These are phyloP conservation scores for Papilio polytes DNA, from an alignment of 1,140 invertebrate species.

Conservation along the genomic window DNA sequence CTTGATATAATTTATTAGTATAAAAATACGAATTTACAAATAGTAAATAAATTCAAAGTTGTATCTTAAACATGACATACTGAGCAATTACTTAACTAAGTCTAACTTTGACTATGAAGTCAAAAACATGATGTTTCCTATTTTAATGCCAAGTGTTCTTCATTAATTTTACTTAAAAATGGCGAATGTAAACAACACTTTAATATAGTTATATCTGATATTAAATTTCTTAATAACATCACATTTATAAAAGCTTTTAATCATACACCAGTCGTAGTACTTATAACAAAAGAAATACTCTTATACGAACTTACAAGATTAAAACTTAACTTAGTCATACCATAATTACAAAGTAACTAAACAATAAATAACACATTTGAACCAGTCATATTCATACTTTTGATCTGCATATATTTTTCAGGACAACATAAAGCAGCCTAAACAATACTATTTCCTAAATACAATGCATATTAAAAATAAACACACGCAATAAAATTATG, in stretches of 20 bases:
- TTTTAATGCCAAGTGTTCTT: background rate
- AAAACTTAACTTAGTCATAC: slow-evolving; percentile 14
- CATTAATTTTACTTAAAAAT: background rate
- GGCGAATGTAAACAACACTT: background rate
- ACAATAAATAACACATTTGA: slow-evolving; percentile 79
- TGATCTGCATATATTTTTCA: slow-evolving; percentile 35
- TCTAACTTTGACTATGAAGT: slow-evolving; percentile 33
- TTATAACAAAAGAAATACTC: slow-evolving; percentile 10
- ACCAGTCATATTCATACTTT: slow-evolving; percentile 39
- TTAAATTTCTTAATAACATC: slow-evolving; percentile 5
- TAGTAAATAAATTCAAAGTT: slow-evolving; percentile 45
- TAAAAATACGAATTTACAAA: slow-evolving; percentile 62
- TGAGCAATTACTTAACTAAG: slow-evolving; percentile 33
- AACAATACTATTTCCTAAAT: slow-evolving; percentile 52
- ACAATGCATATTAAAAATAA: slow-evolving; percentile 58
- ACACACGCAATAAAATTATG: slow-evolving; percentile 57
- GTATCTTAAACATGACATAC: slow-evolving; percentile 32
- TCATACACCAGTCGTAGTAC: slow-evolving; percentile 26
- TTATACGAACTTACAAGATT: background rate
- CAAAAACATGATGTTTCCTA: background rate
- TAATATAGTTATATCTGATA: background rate
- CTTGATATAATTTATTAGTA: slow-evolving; percentile 61
- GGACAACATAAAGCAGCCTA: slow-evolving; percentile 46
- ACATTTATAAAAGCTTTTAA: slow-evolving; percentile 2
- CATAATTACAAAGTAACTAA: slow-evolving; percentile 58